phyloP scores from a whole-genome alignment of 2,797 vertebrate species.

The Danio aesculapii region DNA sequence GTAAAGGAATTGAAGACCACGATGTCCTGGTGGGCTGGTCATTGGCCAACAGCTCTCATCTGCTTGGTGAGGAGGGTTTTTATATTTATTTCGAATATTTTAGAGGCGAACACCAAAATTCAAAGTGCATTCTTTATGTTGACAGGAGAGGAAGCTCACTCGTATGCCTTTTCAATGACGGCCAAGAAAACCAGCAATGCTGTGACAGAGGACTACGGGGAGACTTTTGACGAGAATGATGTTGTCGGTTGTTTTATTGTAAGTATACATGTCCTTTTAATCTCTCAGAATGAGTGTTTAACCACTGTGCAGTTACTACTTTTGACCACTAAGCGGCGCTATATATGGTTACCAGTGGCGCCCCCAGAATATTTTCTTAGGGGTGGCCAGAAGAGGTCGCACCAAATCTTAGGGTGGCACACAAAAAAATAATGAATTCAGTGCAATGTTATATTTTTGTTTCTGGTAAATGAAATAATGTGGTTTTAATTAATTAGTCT shows the following conservation, averaged over 20 bases:
- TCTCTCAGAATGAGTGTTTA: not conserved
- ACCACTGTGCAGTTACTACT: not conserved
- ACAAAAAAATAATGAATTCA: too few relatives aligned
- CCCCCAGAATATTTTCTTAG: too few relatives aligned
- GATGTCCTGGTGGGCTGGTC: slow-evolving; percentile 98
- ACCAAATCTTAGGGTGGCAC: too few relatives aligned
- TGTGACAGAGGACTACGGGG: slow-evolving; percentile 95
- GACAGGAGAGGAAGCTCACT: slow-evolving; percentile 93
- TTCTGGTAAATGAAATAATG: too few relatives aligned
- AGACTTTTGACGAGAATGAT: slow-evolving; percentile 96
- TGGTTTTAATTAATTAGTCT: too few relatives aligned
- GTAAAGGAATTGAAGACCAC: slow-evolving; percentile 96
- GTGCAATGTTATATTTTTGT: too few relatives aligned
- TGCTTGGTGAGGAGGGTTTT: slow-evolving; percentile 89
- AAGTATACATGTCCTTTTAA: slow-evolving; percentile 70
- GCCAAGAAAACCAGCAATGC: slow-evolving; percentile 95
- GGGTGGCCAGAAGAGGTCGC: too few relatives aligned
- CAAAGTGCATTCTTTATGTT: not conserved
- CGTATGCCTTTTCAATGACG: slow-evolving; percentile 93
- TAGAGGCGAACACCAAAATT: not conserved
- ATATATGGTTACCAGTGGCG: too few relatives aligned
- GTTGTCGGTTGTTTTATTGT: slow-evolving; percentile 96
- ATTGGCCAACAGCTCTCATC: slow-evolving; percentile 87
- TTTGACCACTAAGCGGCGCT: too few relatives aligned
- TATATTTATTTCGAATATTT: not conserved